These are phyloP conservation scores for Progne subis DNA, from an alignment of 2,113 vertebrate species.

Conservation along the genomic window DNA sequence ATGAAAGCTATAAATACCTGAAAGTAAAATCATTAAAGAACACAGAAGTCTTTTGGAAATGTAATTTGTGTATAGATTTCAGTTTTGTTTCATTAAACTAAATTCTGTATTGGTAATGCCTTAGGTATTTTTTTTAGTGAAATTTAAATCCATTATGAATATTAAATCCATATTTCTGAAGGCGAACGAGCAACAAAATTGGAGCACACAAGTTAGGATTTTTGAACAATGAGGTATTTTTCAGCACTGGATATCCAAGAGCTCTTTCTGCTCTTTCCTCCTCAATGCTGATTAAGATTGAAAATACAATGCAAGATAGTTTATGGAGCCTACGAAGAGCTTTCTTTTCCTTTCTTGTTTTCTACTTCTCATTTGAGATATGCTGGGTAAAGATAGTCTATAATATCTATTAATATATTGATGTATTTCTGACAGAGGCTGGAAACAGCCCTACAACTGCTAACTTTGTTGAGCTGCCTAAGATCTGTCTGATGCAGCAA, in stretches of 20 bases:
- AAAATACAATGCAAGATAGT: not conserved
- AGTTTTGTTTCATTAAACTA: not conserved
- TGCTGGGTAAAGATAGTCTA: not conserved
- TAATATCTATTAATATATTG: not conserved
- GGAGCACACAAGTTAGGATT: conserved; percentile 2
- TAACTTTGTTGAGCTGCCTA: not conserved
- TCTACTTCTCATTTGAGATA: not conserved
- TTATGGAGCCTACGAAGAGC: not conserved
- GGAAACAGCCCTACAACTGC: not conserved
- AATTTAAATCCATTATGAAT: conserved; percentile 31
- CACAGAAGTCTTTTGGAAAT: not conserved
- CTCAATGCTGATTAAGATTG: not conserved
- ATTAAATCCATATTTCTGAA: conserved; percentile 58
- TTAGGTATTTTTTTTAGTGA: conserved; percentile 30
- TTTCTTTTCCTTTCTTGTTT: conserved; percentile 9
- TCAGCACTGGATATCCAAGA: conserved; percentile 10
- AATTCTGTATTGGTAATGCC: not conserved
- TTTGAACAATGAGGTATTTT: conserved; percentile 42
- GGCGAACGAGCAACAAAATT: not conserved
- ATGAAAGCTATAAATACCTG: conserved; percentile 31
- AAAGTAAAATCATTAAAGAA: not conserved
- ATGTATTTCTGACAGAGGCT: not conserved
- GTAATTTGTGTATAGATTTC: not conserved
- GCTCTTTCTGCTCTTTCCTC: not conserved
- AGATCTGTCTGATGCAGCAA: not conserved